Conservation (phyloP, 2,113 vertebrate genomes). For the Arenaria interpres region DNA sequence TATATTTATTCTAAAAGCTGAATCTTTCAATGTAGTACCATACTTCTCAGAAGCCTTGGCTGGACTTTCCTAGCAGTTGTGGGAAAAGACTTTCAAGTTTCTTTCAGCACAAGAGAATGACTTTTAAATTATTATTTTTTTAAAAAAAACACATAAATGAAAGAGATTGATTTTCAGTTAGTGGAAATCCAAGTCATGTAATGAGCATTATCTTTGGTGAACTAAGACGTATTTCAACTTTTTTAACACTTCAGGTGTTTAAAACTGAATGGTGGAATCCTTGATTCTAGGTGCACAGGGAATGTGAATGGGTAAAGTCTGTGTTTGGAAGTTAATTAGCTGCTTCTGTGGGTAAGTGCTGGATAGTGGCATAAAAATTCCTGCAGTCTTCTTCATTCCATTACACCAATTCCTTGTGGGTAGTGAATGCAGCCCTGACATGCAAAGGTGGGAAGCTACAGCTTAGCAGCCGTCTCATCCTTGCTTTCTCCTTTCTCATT, state of each 20-base stretch:
- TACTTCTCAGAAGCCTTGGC: not conserved
- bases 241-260: not conserved
- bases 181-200: not conserved
- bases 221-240: not conserved
- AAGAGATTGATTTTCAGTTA: not conserved
- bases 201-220: not conserved
- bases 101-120: not conserved
- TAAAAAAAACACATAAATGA: not conserved
- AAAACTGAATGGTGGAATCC: not conserved
- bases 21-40: not conserved
- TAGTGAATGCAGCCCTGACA: not conserved
- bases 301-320: not conserved
- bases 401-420: not conserved
- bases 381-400: not conserved
- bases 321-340: not conserved
- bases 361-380: not conserved
- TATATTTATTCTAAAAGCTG: not conserved
- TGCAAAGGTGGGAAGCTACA: not conserved
- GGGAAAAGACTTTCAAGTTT: not conserved
- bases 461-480: not conserved
- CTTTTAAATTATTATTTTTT: not conserved
- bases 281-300: not conserved
- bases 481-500: not conserved
- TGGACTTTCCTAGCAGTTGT: not conserved
- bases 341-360: not conserved